Percentiles rank a stretch among this genome's conserved stretches.
These are phyloP conservation scores for Ciconia maguari DNA, from an alignment of 2,113 vertebrate species.

Conservation along the genomic window DNA sequence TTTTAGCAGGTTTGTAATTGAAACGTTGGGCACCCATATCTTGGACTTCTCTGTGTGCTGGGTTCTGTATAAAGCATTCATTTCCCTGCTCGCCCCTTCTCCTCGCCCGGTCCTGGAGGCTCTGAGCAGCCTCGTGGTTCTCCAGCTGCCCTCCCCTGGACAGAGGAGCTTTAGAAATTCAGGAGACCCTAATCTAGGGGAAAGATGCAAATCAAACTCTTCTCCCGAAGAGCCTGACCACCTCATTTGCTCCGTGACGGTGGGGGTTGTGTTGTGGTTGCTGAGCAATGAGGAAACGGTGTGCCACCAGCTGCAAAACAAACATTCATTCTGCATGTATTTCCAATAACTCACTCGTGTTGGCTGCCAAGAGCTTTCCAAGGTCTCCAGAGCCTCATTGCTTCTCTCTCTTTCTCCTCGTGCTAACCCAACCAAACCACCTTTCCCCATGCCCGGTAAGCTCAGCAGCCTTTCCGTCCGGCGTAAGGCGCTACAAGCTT, in stretches of 20 bases:
- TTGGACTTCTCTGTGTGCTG: accelerated
- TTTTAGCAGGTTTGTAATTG: neutral
- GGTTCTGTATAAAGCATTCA: neutral
- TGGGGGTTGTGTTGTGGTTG: neutral
- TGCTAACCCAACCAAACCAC: neutral
- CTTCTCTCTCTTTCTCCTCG: neutral
- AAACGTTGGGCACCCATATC: accelerated
- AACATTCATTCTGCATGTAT: neutral
- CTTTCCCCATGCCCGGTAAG: neutral
- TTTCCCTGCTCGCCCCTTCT: neutral
- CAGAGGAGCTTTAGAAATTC: neutral
- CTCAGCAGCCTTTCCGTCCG: neutral
- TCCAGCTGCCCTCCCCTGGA: neutral
- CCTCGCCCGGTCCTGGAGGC: accelerated
- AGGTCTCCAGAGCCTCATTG: neutral
- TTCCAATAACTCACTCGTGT: neutral
- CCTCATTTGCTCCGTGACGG: neutral
- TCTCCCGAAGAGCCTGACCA: neutral
- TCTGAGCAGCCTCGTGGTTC: neutral
- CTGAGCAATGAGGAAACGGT: neutral
- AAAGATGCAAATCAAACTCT: neutral
- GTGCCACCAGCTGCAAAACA: neutral
- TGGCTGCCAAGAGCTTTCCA: neutral
- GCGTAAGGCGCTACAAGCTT: neutral
- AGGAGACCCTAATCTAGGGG: neutral